Evolutionary conservation across 2,797 vertebrate species (phyloP), one percentile per base, ranked within the genome.

Genomic region (Ibycter americanus): DNA sequence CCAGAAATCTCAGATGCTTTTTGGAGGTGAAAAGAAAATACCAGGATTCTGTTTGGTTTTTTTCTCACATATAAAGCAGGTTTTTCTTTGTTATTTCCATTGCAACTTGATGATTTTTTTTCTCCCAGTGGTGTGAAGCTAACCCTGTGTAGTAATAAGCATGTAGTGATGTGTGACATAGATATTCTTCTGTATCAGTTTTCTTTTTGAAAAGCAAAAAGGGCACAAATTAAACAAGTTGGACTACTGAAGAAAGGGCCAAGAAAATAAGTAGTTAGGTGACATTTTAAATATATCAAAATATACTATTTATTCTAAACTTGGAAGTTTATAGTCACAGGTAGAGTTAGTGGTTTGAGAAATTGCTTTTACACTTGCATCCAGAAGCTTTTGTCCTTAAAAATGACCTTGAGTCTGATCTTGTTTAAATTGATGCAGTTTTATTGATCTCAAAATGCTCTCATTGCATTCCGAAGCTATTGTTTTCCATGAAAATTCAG

Each of bases 21-120:
- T 22, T 88, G 38, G 23, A 55, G 6, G 5, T 65, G 23, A 47
- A 73, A 85, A 65, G 34, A 77, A 91, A 72, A 36, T 40, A 7
- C 26, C 36, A 32, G 7, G 31, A 36, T 79, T 77, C 14, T 12
- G 2, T n/a, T n/a, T n/a, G 21, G 34, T 1, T 0, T 2, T 11
- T 81, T 58, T 25, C 25, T 76, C 19, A 5, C 18, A 7, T 79
- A 34, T 25, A 83, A 31, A 91, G 32, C 42, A 83, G 15, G 11
- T 36, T 91, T 87, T 90, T 51, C 54, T 42, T 67, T 13, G 9
- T 77, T 18, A 65, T 58, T 77, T 95, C 38, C 18, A 36, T 80
- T 82, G 12, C 6, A 29, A 47, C 12, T 70, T 72, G 14, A 34
- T 76, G 21, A 5, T 71, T 89, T 62, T 23, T 70, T 87, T 73